Base-by-base conservation (phyloP, 2,888 invertebrate species). In the Osmoderma eremita region DNA sequence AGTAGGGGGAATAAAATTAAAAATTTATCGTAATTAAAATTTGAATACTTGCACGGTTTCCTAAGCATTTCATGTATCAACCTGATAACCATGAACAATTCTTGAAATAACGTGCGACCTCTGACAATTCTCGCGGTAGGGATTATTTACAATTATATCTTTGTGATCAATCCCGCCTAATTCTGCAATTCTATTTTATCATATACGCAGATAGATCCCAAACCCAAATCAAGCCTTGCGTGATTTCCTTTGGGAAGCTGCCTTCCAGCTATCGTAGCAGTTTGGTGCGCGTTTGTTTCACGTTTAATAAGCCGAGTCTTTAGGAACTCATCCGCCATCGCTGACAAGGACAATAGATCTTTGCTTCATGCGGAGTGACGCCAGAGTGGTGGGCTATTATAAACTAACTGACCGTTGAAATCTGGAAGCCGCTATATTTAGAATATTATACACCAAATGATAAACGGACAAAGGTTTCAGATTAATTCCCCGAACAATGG, bases 381-480 rank as follows among this genome's bases (percentile, higher is more conserved):
- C 13, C 18, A 6, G 5, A 13, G 15, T 24, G 36, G 30, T 4
- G 1, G 15, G 17, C 36, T 10, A 36, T 17, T 0, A 15, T 58
- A 45, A 45, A 20, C 45, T 45, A 53, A 45, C 24, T 58, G 58
- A 58, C 58, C 58, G 45, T 58, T 24, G 58, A 58, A 58, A 22
- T 45, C 58, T 42, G 30, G 3, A 15, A n/a, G 17, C 12, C 15
- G 42, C 58, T 58, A 42, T 58, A 58, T 58, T 58, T 58, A 45
- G 58, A 58, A 58, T 58, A 58, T 58, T 45, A 56, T 41, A n/a
- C 15, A 30, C 30, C 30, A 42, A 58, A 58, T 39, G 58, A 58
- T 58, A 42, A 58, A 58, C 58, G 24, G 45, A 58, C 58, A 58
- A 58, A 58, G 58, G 42, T 45, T 45, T 58, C 2, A 58, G 58